phyloP scores from a whole-genome alignment of 1,140 invertebrate species.

The Pygmarrhopalites habei region DNA sequence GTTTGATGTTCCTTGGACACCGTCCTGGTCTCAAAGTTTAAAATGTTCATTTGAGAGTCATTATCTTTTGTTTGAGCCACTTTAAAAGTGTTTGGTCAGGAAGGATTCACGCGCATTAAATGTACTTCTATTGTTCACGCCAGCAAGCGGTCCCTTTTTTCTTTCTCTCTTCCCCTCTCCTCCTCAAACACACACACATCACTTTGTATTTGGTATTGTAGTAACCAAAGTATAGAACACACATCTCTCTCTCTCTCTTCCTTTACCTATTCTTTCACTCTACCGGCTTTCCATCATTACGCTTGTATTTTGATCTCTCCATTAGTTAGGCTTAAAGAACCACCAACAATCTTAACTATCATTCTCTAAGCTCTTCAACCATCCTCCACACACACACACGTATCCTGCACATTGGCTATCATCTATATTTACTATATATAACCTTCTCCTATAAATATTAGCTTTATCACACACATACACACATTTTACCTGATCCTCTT shows the following conservation, averaged over 20 bases:
- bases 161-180: neutral
- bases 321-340: conserved; percentile 9
- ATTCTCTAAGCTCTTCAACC: neutral
- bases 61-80: conserved; percentile 33
- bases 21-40: conserved; percentile 11
- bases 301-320: conserved; percentile 13
- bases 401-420: too few relatives aligned
- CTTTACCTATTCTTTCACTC: neutral
- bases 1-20: conserved; percentile 3
- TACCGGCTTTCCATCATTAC: conserved; percentile 7
- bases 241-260: neutral
- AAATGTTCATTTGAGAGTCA: conserved; percentile 23
- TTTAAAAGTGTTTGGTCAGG: conserved; percentile 34
- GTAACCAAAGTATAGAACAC: conserved; percentile 1
- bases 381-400: too few relatives aligned
- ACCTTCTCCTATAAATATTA: too few relatives aligned
- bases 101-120: conserved; percentile 35
- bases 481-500: too few relatives aligned
- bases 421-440: too few relatives aligned
- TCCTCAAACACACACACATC: neutral
- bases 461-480: too few relatives aligned
- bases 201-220: conserved; percentile 6
- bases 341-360: neutral
- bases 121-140: conserved; percentile 26
- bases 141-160: conserved; percentile 29